These are phyloP conservation scores for Typhlomys cinereus DNA, from an alignment of 2,113 vertebrate genomes.

Conservation along the genomic window DNA sequence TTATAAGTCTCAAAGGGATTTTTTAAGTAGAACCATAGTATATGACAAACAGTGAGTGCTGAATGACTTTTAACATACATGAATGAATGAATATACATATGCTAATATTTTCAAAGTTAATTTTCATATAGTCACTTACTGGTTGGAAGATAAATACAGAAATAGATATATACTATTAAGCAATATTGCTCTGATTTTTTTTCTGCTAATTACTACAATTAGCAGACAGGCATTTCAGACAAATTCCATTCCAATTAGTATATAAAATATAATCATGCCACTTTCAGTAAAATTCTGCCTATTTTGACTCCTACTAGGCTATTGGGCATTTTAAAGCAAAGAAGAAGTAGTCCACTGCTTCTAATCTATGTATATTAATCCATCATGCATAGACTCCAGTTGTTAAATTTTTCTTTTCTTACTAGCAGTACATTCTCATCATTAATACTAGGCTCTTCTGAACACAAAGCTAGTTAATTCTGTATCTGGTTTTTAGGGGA, in stretches of 20 bases:
- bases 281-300: neutral
- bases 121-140: neutral
- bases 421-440: neutral
- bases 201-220: neutral
- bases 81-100: neutral
- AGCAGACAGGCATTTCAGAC: neutral
- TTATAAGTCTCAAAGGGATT: neutral
- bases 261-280: neutral
- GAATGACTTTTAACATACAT: neutral
- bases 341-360: neutral
- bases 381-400: neutral
- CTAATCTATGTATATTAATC: neutral
- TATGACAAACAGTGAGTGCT: neutral
- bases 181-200: neutral
- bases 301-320: neutral
- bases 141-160: neutral
- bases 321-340: neutral
- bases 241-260: neutral
- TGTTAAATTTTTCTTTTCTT: neutral
- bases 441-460: neutral
- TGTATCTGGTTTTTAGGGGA: neutral
- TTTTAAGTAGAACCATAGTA: neutral
- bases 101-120: neutral
- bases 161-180: neutral
- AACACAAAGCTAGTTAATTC: neutral